Evolutionary conservation across 2,797 vertebrate species (phyloP).

Genomic region (Furcifer pardalis): DNA sequence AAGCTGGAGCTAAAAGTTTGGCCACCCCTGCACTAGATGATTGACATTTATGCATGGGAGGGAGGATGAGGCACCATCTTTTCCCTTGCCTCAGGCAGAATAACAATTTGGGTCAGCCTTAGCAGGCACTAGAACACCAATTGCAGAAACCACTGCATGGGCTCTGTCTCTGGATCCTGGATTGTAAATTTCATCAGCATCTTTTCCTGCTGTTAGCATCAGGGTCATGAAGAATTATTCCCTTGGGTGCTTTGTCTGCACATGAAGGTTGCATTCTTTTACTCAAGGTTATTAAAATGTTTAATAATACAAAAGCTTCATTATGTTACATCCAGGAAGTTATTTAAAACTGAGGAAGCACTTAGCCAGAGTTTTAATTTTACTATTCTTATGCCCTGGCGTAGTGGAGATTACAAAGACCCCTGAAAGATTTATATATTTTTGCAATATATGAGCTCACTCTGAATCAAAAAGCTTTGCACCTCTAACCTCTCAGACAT

Average conservation of each 20-base stretch:
- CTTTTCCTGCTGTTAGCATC: neutral
- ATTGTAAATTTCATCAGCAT: neutral
- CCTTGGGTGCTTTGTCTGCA: neutral
- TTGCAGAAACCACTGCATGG: neutral
- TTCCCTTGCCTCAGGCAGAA: neutral
- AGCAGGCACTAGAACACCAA: neutral
- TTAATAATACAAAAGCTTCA: conserved; percentile 25
- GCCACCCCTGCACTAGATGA: too few species aligned
- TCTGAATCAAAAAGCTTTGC: neutral
- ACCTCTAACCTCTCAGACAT: conserved; percentile 14
- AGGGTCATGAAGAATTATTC: neutral
- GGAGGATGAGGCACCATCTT: neutral
- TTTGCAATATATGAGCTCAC: conserved; percentile 32
- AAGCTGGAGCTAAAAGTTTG: too few species aligned
- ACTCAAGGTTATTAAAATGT: conserved; percentile 31
- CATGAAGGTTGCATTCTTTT: conserved; percentile 21
- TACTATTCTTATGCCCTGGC: conserved; percentile 14
- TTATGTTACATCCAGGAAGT: conserved; percentile 24
- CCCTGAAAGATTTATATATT: conserved; percentile 35
- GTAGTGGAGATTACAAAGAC: neutral
- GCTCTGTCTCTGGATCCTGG: neutral
- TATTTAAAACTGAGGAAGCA: conserved; percentile 29
- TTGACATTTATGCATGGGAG: neutral
- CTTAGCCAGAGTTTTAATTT: conserved; percentile 33
- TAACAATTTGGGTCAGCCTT: too few species aligned